phyloP scores from a whole-genome alignment of 2,888 invertebrate species.

The Adelphocoris suturalis region DNA sequence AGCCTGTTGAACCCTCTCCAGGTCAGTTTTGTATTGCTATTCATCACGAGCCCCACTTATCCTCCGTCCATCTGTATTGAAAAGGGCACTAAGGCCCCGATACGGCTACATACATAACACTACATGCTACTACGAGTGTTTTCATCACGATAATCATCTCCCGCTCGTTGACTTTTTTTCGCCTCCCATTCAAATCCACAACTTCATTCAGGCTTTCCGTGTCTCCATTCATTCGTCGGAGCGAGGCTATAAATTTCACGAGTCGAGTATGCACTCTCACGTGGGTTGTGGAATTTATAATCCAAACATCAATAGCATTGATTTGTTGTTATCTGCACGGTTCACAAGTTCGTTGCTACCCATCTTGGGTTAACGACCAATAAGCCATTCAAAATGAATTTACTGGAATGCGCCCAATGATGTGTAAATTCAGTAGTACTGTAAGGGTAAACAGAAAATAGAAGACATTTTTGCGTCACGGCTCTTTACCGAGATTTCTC shows the following conservation, averaged over 20 bases:
- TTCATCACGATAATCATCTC: slow-evolving; percentile 36
- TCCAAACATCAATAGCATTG: too few relatives aligned
- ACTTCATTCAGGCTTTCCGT: neutral
- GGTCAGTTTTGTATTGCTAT: slow-evolving; percentile 42
- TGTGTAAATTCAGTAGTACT: too few relatives aligned
- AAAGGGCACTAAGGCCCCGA: slow-evolving; percentile 31
- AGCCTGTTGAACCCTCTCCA: slow-evolving; percentile 22
- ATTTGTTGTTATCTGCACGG: too few relatives aligned
- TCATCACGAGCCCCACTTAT: slow-evolving; percentile 36
- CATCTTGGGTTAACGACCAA: too few relatives aligned
- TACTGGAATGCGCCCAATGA: too few relatives aligned
- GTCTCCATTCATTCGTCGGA: neutral
- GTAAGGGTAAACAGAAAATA: too few relatives aligned
- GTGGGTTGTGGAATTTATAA: too few relatives aligned
- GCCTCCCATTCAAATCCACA: neutral
- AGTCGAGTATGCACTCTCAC: too few relatives aligned
- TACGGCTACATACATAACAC: slow-evolving; percentile 28
- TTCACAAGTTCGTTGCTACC: too few relatives aligned
- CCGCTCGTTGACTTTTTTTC: neutral
- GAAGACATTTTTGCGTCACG: too few relatives aligned
- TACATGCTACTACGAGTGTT: slow-evolving; percentile 34
- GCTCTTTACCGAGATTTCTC: too few relatives aligned
- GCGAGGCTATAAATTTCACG: neutral
- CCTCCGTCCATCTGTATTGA: slow-evolving; percentile 28
- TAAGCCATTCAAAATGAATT: too few relatives aligned